phyloP scores from a whole-genome alignment of 1,140 invertebrate species.

The Scaptodrosophila lebanonensis region DNA sequence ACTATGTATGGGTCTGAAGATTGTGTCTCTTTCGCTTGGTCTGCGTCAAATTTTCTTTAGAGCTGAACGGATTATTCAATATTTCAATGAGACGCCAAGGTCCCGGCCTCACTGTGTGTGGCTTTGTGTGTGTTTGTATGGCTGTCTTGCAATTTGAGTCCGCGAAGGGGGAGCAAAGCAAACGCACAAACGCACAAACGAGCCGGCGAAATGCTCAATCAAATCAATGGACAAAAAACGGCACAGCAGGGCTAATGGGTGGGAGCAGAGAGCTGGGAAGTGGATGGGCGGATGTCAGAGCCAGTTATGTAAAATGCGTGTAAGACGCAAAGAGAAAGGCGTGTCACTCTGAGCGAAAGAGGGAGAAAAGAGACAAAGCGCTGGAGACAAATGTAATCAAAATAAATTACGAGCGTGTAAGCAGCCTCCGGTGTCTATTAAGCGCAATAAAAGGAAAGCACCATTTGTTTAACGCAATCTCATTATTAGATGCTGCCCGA shows the following conservation, averaged over 20 bases:
- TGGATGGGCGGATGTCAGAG: neutral
- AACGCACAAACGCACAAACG: too few species aligned
- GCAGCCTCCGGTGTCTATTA: conserved; percentile 74
- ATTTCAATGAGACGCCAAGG: neutral
- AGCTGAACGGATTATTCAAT: conserved; percentile 27
- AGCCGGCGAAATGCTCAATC: conserved; percentile 60
- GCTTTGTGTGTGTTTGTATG: conserved; percentile 38
- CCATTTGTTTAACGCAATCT: conserved; percentile 75
- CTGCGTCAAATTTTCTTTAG: conserved; percentile 35
- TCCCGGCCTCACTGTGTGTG: too few species aligned
- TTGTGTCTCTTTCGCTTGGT: too few species aligned
- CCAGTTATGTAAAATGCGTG: neutral
- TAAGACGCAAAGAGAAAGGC: conserved; percentile 4
- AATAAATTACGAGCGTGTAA: conserved; percentile 74
- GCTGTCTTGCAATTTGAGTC: conserved; percentile 42
- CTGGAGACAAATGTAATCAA: conserved; percentile 66
- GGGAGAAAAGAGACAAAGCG: neutral
- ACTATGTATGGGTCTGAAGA: too few species aligned
- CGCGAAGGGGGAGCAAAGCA: conserved; percentile 37
- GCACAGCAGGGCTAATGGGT: conserved; percentile 8
- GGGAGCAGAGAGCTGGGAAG: neutral
- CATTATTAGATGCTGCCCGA: conserved; percentile 59
- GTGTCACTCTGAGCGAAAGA: too few species aligned
- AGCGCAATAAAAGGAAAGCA: conserved; percentile 67
- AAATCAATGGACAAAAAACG: conserved; percentile 66